phyloP scores from a whole-genome alignment of 2,113 vertebrate genomes.

The Archocentrus centrarchus region DNA sequence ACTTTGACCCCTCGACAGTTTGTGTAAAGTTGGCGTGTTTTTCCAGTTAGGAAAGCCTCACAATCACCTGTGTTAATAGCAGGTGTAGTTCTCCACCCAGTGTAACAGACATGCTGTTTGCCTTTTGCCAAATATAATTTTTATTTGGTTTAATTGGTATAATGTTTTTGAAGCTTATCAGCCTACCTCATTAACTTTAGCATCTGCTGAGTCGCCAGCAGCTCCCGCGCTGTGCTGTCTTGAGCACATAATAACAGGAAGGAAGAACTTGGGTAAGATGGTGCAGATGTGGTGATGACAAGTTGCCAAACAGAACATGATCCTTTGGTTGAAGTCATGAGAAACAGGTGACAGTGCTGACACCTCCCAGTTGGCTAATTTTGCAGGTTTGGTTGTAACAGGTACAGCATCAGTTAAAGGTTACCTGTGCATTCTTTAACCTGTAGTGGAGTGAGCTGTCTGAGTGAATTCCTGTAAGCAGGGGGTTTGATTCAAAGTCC shows the following conservation, averaged over 20 bases:
- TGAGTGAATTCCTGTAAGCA: too few relatives aligned
- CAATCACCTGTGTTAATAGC: background rate
- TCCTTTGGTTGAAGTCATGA: background rate
- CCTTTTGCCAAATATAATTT: background rate
- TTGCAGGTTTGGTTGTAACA: background rate
- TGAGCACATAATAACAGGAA: background rate
- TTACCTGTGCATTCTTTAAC: background rate
- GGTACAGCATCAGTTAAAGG: rapidly evolving
- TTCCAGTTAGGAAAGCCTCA: background rate
- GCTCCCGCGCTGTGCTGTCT: background rate
- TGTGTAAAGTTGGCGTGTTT: background rate
- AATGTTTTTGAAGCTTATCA: background rate
- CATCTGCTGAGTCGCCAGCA: too few relatives aligned
- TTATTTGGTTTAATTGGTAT: background rate
- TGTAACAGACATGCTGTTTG: background rate
- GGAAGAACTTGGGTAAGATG: background rate
- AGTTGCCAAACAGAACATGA: background rate
- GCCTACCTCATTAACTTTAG: background rate
- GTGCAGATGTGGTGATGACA: background rate
- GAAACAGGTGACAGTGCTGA: background rate
- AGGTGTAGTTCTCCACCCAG: background rate
- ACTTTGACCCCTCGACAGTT: background rate
- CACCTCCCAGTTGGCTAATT: background rate
- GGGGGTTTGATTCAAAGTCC: too few relatives aligned
- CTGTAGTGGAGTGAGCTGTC: background rate